Percentiles rank a stretch among this genome's conserved stretches.
phyloP scores from a whole-genome alignment of 1,140 invertebrate genomes.

The Sitodiplosis mosellana region DNA sequence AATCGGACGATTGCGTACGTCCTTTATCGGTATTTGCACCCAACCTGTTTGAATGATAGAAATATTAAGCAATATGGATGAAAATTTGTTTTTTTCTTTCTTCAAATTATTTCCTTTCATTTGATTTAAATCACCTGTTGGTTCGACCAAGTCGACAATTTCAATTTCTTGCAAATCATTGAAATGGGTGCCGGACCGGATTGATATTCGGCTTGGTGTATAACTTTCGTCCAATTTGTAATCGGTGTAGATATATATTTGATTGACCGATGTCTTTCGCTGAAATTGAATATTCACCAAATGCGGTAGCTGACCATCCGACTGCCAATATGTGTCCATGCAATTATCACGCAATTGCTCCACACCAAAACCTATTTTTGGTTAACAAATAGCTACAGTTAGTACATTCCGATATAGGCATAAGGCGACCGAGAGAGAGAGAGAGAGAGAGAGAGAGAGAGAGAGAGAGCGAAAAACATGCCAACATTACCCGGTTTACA shows the following conservation, averaged over 20 bases:
- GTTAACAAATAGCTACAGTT: conserved; percentile 2
- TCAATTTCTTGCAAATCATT: conserved; percentile 97
- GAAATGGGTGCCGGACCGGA: conserved; percentile 87
- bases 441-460: too few relatives aligned
- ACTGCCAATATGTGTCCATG: conserved; percentile 98
- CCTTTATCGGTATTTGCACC: conserved; percentile 84
- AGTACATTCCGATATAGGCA: too few relatives aligned
- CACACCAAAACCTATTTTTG: conserved; percentile 74
- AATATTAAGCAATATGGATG: conserved; percentile 1
- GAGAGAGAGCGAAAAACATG: too few relatives aligned
- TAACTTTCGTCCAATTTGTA: conserved; percentile 98
- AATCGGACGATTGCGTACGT: conserved; percentile 70
- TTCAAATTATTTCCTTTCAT: neutral
- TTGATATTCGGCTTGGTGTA: conserved; percentile 89
- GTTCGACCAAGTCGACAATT: conserved; percentile 85
- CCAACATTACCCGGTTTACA: conserved; percentile 90
- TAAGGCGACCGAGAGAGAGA: neutral
- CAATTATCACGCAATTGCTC: conserved; percentile 90
- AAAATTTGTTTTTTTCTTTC: conserved; percentile 3
- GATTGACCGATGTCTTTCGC: conserved; percentile 83
- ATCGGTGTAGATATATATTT: conserved; percentile 94
- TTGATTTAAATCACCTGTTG: conserved; percentile 32
- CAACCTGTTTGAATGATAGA: conserved; percentile 43
- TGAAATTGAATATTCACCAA: conserved; percentile 96
- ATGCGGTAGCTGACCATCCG: conserved; percentile 94